phyloP scores from a whole-genome alignment of 2,888 invertebrate genomes.

The Plebejus anna region DNA sequence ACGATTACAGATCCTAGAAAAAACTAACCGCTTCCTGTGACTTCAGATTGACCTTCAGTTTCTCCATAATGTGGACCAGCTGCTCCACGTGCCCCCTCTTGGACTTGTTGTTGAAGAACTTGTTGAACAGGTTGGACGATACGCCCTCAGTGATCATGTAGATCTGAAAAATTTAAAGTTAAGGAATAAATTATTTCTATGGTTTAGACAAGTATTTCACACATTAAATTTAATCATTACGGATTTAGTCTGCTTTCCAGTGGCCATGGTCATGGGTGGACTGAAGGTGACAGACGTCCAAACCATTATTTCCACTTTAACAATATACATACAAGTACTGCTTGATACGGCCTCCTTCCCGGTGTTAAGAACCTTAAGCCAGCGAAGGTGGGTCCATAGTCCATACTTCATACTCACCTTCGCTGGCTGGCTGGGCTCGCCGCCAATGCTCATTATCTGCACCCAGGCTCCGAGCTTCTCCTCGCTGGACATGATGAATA shows the following conservation, averaged over 20 bases:
- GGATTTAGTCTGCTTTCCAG: too few species aligned
- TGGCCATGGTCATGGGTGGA: too few species aligned
- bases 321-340: conserved; percentile 46
- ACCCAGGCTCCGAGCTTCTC: conserved; percentile 72
- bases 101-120: conserved; percentile 56
- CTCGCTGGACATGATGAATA: conserved; percentile 46
- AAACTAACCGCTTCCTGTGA: conserved; percentile 70
- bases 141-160: conserved; percentile 81
- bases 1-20: too few species aligned
- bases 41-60: conserved; percentile 66
- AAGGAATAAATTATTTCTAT: background rate
- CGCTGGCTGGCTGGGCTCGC: conserved; percentile 44
- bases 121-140: conserved; percentile 60
- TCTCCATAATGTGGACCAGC: conserved; percentile 63
- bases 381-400: conserved; percentile 74
- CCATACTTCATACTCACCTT: too few species aligned
- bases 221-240: too few species aligned
- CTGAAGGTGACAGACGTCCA: too few species aligned
- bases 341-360: conserved; percentile 73
- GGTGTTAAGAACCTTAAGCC: conserved; percentile 37
- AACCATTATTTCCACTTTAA: too few species aligned
- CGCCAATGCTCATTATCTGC: conserved; percentile 81
- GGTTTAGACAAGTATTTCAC: background rate
- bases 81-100: conserved; percentile 60
- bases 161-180: conserved; percentile 60